Percentiles rank a stretch among this genome's conserved stretches.
Evolutionary conservation across 2,113 vertebrate genomes (phyloP).

Genomic region (Typhlomys cinereus): DNA sequence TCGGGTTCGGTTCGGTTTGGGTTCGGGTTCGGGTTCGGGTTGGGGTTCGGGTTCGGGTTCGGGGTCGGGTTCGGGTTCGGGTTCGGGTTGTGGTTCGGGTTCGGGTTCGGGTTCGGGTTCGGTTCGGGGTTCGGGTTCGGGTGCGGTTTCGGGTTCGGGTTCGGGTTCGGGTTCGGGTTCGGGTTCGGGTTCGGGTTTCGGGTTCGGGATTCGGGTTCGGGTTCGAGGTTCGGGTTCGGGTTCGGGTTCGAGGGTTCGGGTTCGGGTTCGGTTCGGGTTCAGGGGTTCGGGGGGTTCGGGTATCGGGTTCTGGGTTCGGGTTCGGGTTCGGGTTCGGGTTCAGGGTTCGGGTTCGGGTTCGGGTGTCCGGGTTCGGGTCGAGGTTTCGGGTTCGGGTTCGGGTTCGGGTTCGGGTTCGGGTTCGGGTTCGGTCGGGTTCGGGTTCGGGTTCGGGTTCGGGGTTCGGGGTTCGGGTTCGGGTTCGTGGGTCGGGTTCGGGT

Average conservation of each 20-base stretch:
- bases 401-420: constrained; percentile 27
- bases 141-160: neutral
- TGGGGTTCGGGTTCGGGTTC: constrained; percentile 25
- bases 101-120: constrained; percentile 23
- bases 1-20: neutral
- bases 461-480: constrained; percentile 20
- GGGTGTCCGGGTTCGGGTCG: no score
- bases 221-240: constrained; percentile 17
- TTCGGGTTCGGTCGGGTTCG: constrained; percentile 46
- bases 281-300: no score
- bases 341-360: constrained; percentile 4
- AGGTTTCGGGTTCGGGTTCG: neutral
- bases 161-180: constrained; percentile 6
- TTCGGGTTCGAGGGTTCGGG: constrained; percentile 47
- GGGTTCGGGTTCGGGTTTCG: neutral
- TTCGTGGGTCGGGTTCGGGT: no score
- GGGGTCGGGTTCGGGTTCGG: constrained; percentile 5
- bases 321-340: constrained; percentile 48
- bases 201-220: constrained; percentile 38
- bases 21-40: neutral
- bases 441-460: constrained; percentile 43
- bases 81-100: constrained; percentile 38
- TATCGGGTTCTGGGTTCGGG: constrained; percentile 54
- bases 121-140: constrained; percentile 31
- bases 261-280: constrained; percentile 58